Base-by-base conservation (phyloP, 64 coral and sea anemone species). In the Anthopleura sola region DNA sequence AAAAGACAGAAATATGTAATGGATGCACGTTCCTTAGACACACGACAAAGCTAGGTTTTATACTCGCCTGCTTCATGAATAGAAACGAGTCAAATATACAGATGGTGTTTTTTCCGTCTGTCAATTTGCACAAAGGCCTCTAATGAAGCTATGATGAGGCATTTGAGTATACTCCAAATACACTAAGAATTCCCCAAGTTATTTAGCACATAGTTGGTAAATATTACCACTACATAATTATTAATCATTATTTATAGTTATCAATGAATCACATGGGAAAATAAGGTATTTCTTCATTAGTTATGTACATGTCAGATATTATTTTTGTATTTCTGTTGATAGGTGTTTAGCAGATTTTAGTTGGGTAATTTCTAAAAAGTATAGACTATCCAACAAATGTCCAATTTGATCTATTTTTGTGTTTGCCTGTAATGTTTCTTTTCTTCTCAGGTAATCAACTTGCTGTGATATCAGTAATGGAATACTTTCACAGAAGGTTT, bases 191-290 rank as follows among this genome's bases (percentile, higher is more conserved):
- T 58, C n/a, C 23, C 24, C 24, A 2, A 68, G 62, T 11, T 68
- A 68, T 29, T 32, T 68, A 24, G 24, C 8, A 26, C 26, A 9
- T 68, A 68, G 24, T 10, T 26, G 62, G 6, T n/a, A 29, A 10
- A 26, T 68, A 68, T 28, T 68, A 26, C 2, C 28, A 2, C 26
- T 62, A 62, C 9, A 16, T 10, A 32, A 71, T 33, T 2, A 71
- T n/a, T 62, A 62, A n/a, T 62, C 1, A 71, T 66, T 71, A 71
- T 71, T 71, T 71, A 71, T 34, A 71, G 31, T n/a, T 71, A 31
- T 32, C 28, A 71, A 34, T 71, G 29, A 29, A 33, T 28, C 66
- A 34, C 29, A 33, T 2, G 29, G 66, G 12, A 71, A 31, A 20
- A 15, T 14, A 36, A 1, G 34, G 0, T 2, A 71, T 71, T 32